These are phyloP conservation scores for Fulmarus glacialis DNA, from an alignment of 2,113 vertebrate species.

Conservation along the genomic window DNA sequence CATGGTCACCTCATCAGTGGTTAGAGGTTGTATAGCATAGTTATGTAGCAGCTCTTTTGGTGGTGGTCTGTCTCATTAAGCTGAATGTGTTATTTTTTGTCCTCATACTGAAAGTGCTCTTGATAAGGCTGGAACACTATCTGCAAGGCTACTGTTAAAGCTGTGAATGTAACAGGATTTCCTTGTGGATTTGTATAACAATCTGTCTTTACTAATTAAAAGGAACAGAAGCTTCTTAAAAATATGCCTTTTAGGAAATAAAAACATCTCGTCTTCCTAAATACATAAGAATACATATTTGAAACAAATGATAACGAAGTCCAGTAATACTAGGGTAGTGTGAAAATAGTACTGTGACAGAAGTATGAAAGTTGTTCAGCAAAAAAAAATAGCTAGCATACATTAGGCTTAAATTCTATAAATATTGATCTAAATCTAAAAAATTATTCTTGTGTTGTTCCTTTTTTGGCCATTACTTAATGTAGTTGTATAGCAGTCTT, in stretches of 20 bases:
- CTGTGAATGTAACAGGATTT: background rate
- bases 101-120: background rate
- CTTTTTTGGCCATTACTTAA: background rate
- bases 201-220: background rate
- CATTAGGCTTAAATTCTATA: background rate
- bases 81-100: background rate
- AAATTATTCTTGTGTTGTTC: background rate
- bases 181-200: background rate
- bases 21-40: background rate
- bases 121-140: background rate
- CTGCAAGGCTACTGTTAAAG: background rate
- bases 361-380: background rate
- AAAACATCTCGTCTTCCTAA: background rate
- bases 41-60: background rate
- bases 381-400: background rate
- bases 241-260: background rate
- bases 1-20: background rate
- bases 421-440: background rate
- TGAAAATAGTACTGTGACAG: background rate
- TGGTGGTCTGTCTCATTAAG: accelerated
- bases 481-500: background rate
- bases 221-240: background rate
- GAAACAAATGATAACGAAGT: background rate
- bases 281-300: background rate
- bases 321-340: background rate